phyloP scores from a whole-genome alignment of 23 tunicate genomes.

The Diplosoma virens region DNA sequence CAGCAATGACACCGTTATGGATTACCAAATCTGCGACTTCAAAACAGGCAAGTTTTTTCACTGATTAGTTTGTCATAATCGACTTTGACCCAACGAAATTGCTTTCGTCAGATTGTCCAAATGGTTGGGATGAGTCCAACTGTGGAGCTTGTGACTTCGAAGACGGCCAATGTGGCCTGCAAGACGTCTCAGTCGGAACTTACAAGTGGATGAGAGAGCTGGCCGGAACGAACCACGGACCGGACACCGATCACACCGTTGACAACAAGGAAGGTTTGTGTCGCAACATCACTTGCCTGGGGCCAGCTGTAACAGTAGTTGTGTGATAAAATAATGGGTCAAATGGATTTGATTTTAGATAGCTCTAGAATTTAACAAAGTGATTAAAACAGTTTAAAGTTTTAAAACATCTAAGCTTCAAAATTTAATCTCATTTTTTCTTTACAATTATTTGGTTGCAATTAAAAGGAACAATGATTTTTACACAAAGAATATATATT shows the following conservation, averaged over 20 bases:
- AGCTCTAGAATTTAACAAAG: no score
- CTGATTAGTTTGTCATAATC: neutral
- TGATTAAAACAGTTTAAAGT: no score
- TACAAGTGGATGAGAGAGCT: conserved; percentile 71
- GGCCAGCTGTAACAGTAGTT: no score
- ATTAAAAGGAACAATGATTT: no score
- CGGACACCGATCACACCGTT: conserved; percentile 72
- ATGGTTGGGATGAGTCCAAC: conserved; percentile 68
- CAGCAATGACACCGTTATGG: conserved; percentile 25
- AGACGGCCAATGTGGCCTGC: conserved; percentile 62
- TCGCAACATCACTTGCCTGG: no score
- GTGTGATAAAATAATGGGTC: no score
- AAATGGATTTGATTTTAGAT: no score
- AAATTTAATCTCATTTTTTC: no score
- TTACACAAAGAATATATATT: no score
- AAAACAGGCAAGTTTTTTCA: conserved; percentile 28
- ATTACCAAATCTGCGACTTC: conserved; percentile 71
- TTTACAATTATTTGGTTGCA: no score
- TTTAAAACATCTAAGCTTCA: no score
- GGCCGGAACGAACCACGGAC: conserved; percentile 89
- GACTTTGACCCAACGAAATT: neutral
- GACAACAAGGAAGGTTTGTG: conserved; percentile 56
- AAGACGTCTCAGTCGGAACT: conserved; percentile 49
- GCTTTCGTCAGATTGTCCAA: conserved; percentile 66
- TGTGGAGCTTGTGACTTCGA: conserved; percentile 84